Evolutionary conservation across 92 coral and sea anemone species (phyloP).

Genomic region (Phymanthus crucifer): DNA sequence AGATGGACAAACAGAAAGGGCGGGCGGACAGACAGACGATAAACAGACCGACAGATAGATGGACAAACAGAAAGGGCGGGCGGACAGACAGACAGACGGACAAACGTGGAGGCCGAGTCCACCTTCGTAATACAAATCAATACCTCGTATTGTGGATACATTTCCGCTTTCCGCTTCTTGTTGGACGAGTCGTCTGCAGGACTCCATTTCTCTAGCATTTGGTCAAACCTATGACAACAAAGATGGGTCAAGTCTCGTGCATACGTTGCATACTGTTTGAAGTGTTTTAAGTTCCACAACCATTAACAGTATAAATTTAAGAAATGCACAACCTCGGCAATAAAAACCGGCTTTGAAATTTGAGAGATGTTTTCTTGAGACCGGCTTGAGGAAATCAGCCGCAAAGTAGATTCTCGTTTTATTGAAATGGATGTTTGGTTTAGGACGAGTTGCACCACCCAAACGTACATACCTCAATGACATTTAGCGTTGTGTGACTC

Average conservation of each 20-base stretch:
- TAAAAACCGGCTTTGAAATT: no score
- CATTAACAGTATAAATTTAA: no score
- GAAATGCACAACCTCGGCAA: no score
- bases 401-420: no score
- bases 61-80: not conserved
- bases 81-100: not conserved
- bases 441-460: no score
- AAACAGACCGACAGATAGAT: not conserved
- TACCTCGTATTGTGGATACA: not conserved
- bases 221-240: not conserved
- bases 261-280: not conserved
- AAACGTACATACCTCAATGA: no score
- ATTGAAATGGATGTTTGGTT: no score
- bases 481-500: no score
- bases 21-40: not conserved
- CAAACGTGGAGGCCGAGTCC: not conserved
- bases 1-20: not conserved
- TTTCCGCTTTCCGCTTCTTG: constrained; percentile 1
- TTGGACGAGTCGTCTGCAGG: not conserved
- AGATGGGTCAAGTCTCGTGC: not conserved
- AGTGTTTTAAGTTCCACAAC: no score
- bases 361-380: no score
- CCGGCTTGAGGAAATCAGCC: no score
- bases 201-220: not conserved
- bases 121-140: not conserved